Base-by-base conservation (phyloP, 1,140 invertebrate species). In the Adoxophyes honmai region DNA sequence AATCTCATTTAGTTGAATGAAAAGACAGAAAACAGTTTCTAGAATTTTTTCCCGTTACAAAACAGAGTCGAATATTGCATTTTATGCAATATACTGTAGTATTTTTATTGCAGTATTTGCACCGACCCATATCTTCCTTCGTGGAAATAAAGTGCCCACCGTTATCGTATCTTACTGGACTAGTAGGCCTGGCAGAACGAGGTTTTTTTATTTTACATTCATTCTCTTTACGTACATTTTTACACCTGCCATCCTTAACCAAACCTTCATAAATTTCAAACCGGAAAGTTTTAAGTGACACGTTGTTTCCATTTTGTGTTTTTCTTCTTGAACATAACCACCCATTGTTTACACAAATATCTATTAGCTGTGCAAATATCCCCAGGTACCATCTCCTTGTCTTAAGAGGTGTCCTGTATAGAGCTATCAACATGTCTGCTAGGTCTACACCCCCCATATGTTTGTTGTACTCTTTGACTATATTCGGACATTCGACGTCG, bases 51-150 rank as follows among this genome's bases (percentile, higher is more conserved):
- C 33, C 52, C 9, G 52, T 4, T 35, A 53, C 52, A 36, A 55
- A 55, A 55, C 38, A 38, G 1, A 55, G 5, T 3, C 54, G 11
- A 2, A 39, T 21, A 10, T 55, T 16, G 39, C 54, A 55, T 55
- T 55, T 55, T 21, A 39, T 21, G 33, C 54, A 55, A 15, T 34
- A 38, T 3, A 55, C 54, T 4, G 18, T 39, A 14, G 54, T 55
- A 2, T 55, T 42, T 33, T 38, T 39, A 2, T 39, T 15, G 37
- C 54, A 55, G 3, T 7, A 39, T 1, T 4, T 6, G 14, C 54
- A 55, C 1, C 54, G 35, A 5, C 54, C 38, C 54, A 34, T 36
- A 21, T 1, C 1, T 28, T 38, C n/a, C n/a, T 39, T 33, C 6
- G 38, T 39, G 1, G 18, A 9, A 7, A 10, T 7, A 33, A 39